A percentile compares a stretch with the other conserved stretches of the same genome.
phyloP scores from a whole-genome alignment of 2,888 invertebrate genomes.

The Abscondita cerata region DNA sequence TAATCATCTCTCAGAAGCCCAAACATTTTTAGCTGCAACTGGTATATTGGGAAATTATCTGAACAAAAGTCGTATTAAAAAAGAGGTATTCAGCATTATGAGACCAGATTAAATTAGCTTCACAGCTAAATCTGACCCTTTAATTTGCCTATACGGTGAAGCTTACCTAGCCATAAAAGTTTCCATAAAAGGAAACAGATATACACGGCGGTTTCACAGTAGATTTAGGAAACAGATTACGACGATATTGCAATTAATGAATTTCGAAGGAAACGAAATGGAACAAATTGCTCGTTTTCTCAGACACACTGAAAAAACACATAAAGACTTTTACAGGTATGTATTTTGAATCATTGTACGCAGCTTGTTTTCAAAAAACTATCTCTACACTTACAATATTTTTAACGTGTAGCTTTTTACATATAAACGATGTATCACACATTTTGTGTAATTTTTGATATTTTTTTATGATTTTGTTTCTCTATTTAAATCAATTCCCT shows the following conservation, averaged over 20 bases:
- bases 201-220: constrained; percentile 16
- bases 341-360: no score
- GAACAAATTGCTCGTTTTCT: constrained; percentile 20
- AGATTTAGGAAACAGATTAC: constrained; percentile 32
- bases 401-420: no score
- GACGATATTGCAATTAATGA: constrained; percentile 30
- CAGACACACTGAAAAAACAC: constrained; percentile 1
- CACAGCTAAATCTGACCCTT: constrained; percentile 20
- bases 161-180: constrained; percentile 15
- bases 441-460: no score
- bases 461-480: no score
- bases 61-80: constrained; percentile 19
- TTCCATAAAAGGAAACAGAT: constrained; percentile 24
- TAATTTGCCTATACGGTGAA: constrained; percentile 27
- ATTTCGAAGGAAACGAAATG: constrained; percentile 29
- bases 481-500: neutral
- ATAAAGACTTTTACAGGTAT: constrained; percentile 3
- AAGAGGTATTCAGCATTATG: constrained; percentile 25
- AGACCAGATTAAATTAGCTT: constrained; percentile 20
- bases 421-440: no score
- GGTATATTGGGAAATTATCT: constrained; percentile 19
- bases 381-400: no score
- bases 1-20: constrained; percentile 4
- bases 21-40: constrained; percentile 21
- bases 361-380: no score